Conservation (phyloP, 2,888 invertebrate genomes). For the Unio pictorum region DNA sequence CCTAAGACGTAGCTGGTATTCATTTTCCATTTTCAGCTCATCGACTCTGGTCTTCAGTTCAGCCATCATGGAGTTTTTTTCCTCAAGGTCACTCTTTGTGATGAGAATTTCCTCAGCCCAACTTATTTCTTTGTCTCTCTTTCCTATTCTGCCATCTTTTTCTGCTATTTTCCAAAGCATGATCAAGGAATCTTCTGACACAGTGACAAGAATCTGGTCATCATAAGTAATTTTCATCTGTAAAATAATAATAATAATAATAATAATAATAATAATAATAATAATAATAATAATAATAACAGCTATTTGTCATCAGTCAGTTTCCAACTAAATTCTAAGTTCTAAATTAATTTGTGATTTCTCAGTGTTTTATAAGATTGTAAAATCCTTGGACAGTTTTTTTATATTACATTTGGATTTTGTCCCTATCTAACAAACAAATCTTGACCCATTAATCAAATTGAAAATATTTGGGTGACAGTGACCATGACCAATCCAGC, state of each 20-base stretch:
- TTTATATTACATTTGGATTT: too few species aligned
- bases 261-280: constrained; percentile 7
- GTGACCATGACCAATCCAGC: too few species aligned
- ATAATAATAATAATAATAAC: constrained; percentile 7
- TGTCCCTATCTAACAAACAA: too few species aligned
- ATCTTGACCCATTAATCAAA: too few species aligned
- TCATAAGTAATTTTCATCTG: constrained; percentile 82
- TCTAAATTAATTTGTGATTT: too few species aligned
- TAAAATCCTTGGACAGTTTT: too few species aligned
- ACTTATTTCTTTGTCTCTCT: constrained; percentile 81
- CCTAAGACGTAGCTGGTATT: constrained; percentile 84
- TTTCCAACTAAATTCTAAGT: too few species aligned
- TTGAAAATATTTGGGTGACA: too few species aligned
- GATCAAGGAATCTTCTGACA: constrained; percentile 83
- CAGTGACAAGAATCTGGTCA: constrained; percentile 81
- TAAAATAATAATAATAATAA: constrained; percentile 17
- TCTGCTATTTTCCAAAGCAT: constrained; percentile 88
- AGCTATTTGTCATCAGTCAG: too few species aligned
- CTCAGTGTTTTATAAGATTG: too few species aligned
- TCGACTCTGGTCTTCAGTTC: constrained; percentile 82
- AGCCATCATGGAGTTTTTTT: constrained; percentile 79
- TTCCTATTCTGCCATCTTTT: constrained; percentile 72
- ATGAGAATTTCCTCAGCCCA: constrained; percentile 88
- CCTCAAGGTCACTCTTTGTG: constrained; percentile 81
- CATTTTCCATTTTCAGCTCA: constrained; percentile 89